These are phyloP conservation scores for Microtus richardsoni DNA, from an alignment of 2,113 vertebrate genomes.

Conservation along the genomic window DNA sequence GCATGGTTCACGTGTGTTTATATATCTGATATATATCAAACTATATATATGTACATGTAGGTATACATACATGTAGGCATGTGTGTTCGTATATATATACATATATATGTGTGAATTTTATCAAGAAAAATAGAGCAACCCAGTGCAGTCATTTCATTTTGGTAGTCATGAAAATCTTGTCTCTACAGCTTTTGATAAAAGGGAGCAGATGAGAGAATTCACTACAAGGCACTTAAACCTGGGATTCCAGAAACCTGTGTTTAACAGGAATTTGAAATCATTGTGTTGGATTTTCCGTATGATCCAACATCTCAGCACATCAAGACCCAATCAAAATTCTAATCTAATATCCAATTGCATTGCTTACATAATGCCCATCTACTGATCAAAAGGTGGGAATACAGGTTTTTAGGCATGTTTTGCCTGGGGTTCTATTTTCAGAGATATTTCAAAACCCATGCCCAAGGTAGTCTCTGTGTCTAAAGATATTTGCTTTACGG, in stretches of 20 bases:
- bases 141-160: neutral
- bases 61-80: neutral
- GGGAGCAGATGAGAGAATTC: constrained; percentile 27
- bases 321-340: neutral
- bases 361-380: neutral
- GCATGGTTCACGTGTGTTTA: neutral
- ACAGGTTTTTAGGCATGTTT: neutral
- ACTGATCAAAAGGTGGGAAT: constrained; percentile 46
- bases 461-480: neutral
- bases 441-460: neutral
- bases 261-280: constrained; percentile 36
- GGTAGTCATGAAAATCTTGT: constrained; percentile 64
- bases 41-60: neutral
- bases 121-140: constrained; percentile 67
- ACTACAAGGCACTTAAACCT: neutral
- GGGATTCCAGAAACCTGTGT: constrained; percentile 53
- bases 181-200: constrained; percentile 65
- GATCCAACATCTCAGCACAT: neutral
- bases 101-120: constrained; percentile 39
- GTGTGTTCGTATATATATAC: neutral
- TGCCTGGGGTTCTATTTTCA: neutral
- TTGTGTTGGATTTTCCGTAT: constrained; percentile 45
- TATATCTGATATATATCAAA: neutral
- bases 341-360: constrained; percentile 55
- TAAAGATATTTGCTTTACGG: constrained; percentile 20